A percentile compares a stretch with the other conserved stretches of the same genome.
These are phyloP conservation scores for Hirundo rustica DNA, from an alignment of 2,797 vertebrate genomes.

Conservation along the genomic window DNA sequence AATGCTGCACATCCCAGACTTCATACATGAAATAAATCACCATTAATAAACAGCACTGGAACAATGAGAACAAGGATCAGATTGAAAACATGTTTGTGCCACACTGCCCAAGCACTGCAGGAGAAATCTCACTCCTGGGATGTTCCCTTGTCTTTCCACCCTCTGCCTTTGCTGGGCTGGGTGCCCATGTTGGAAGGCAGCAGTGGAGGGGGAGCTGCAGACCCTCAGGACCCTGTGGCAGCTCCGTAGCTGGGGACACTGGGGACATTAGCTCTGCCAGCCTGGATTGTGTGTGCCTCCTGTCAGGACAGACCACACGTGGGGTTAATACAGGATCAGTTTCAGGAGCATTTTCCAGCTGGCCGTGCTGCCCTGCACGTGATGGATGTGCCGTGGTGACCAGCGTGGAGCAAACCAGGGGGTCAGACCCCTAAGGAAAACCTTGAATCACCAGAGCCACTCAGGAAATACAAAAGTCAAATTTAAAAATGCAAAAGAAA, in stretches of 20 bases:
- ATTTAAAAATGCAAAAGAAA: neutral
- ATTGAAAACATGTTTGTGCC: neutral
- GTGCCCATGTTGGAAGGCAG: neutral
- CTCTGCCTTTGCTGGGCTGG: neutral
- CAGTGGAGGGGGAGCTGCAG: neutral
- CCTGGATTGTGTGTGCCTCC: neutral
- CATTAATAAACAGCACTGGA: neutral
- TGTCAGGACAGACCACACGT: neutral
- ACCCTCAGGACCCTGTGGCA: neutral
- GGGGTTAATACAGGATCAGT: neutral
- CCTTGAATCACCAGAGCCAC: neutral
- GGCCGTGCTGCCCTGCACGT: fast-evolving
- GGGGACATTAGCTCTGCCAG: neutral
- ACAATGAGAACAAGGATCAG: neutral
- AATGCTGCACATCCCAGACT: neutral
- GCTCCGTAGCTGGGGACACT: neutral
- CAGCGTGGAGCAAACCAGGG: neutral
- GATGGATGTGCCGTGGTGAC: neutral
- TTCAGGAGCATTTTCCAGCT: neutral
- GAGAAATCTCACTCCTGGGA: neutral
- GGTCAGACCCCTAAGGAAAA: neutral
- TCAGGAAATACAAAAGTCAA: neutral
- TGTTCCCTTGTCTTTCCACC: neutral
- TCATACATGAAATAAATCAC: neutral
- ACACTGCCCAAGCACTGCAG: neutral